Base-by-base conservation (phyloP, 2,113 vertebrate species). In the Atherinomorus stipes region DNA sequence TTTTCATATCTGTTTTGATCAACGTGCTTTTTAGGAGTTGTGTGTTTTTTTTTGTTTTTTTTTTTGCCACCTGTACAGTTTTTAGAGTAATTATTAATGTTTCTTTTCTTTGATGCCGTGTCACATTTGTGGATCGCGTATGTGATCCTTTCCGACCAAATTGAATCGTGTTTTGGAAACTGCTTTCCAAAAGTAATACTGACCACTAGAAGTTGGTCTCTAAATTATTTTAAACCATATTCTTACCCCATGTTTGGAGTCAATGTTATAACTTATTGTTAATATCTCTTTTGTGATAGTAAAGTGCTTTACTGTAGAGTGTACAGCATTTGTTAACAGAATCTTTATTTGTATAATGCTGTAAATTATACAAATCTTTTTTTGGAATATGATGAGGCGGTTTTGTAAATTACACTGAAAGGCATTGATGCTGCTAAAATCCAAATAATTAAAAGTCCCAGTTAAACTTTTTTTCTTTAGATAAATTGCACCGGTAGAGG, bases 301-400 rank as follows among this genome's bases (percentile, higher is more conserved):
- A 44, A 82, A 74, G 64, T 88, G 71, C 67, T 80, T 80, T 78
- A 87, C 84, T 90, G 84, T 92, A 88, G 69, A 80, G 21, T 91
- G 85, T 91, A 92, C 82, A 89, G 79, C 91, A 91, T 88, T 90
- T 89, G 89, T 88, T 81, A 63, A 78, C 28, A 65, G 44, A 78
- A 73, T 76, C 62, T 74, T 80, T 73, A 64, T 83, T 83, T 86
- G 73, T 89, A 80, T 87, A 84, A 77, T 78, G 37, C 56, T 91
- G 85, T 85, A 86, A 80, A 84, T 86, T 80, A 87, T 81, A 82
- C 69, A 62, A 72, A 85, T 12, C 28, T 51, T 67, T 85, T 68
- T 76, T 76, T 84, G 54, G 52, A 51, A 57, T 60, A 65, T 66
- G 28, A 50, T 49, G 64, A 42, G 26, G 16, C 57, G 71, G 25